Base-by-base conservation (phyloP, 1,140 invertebrate genomes). In the Agraylea sexmaculata region DNA sequence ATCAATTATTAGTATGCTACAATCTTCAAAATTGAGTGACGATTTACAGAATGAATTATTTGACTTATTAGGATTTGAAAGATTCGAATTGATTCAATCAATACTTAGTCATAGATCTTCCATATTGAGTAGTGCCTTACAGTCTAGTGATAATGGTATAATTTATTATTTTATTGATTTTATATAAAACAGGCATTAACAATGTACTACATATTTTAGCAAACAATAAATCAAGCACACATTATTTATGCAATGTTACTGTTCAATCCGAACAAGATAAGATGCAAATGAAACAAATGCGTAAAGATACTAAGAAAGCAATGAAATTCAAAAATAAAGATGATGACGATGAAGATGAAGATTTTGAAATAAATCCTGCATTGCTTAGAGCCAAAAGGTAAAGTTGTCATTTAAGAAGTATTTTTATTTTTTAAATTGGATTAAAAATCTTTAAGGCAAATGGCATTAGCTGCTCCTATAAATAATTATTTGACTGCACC, bases 251-350 rank as follows among this genome's bases (percentile, higher is more conserved):
- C 47, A 78, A 85, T 64, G 81, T 92, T 1, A 81, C 75, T 16
- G 77, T 93, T 16, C 78, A 87, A 53, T 87, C 87, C 3, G 83
- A 83, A 55, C 73, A 82, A 51, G 89, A 96, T 55, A 88, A 83
- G 51, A 60, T 76, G 38, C 53, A 90, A 18, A 67, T 74, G 19
- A 95, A 94, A 58, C 72, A 83, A 59, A 73, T 87, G 6, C 71
- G 87, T 10, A 92, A 90, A 57, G 86, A 92, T 55, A 89, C 92
- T 55, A 94, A 91, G 55, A 84, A 80, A 50, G 81, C 76, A 43
- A 70, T 73, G 0, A 70, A 71, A 40, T 70, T 58, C 36, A 67
- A 62, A 33, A 66, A 67, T 20, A 74, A 67, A 43, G 58, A 55
- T 17, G 49, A 53, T 17, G 60, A 64, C 15, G 57, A 66, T 2